These are phyloP conservation scores for Aurelia coerulea DNA, from an alignment of 30 jellyfish, hydroid and myxozoan species.

Conservation along the genomic window DNA sequence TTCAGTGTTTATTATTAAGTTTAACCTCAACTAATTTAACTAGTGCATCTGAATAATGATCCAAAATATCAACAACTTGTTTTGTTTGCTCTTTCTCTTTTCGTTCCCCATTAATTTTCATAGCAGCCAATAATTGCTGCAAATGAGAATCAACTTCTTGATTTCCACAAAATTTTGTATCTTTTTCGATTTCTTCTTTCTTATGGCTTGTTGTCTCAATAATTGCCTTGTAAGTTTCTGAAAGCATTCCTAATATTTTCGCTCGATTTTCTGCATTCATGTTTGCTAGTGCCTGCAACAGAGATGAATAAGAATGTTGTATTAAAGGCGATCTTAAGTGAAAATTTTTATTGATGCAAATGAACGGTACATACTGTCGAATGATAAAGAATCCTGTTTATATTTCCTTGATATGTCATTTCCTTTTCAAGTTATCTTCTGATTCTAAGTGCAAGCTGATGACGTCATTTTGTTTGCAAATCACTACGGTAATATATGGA, in stretches of 20 bases:
- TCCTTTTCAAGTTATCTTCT: too few relatives aligned
- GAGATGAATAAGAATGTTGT: too few relatives aligned
- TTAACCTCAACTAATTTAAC: slow-evolving; percentile 50
- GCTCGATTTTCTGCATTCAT: background rate
- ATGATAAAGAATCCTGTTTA: too few relatives aligned
- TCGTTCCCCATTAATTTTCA: background rate
- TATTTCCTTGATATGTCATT: too few relatives aligned
- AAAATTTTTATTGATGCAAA: too few relatives aligned
- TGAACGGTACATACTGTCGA: too few relatives aligned
- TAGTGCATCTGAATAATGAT: slow-evolving; percentile 42
- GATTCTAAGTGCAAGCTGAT: too few relatives aligned
- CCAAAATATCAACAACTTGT: slow-evolving; percentile 36
- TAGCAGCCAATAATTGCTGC: background rate
- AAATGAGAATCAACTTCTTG: slow-evolving; percentile 4
- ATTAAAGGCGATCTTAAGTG: background rate
- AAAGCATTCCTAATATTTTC: slow-evolving; percentile 1
- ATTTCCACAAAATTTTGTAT: background rate
- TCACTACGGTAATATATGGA: too few relatives aligned
- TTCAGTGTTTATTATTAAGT: slow-evolving; percentile 1
- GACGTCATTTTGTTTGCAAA: too few relatives aligned
- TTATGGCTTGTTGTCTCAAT: slow-evolving; percentile 1
- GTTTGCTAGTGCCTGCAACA: slow-evolving; percentile 13
- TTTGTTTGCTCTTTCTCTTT: slow-evolving; percentile 20
- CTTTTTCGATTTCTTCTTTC: background rate
- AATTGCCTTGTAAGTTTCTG: slow-evolving; percentile 6